Base-by-base conservation (phyloP, 2,888 invertebrate genomes). In the Agrenia bidenticulata region DNA sequence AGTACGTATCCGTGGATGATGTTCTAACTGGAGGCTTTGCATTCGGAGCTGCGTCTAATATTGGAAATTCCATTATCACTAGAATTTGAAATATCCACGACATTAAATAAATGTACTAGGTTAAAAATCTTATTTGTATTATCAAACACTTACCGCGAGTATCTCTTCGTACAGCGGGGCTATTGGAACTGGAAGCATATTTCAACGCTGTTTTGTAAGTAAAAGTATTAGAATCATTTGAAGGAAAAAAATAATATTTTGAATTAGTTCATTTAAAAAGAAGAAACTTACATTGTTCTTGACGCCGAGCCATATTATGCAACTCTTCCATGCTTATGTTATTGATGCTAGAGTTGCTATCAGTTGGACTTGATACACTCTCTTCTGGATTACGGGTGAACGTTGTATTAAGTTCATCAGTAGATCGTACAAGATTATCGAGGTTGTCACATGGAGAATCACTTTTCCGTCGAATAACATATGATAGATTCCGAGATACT, bases 241-340 rank as follows among this genome's bases (percentile, higher is more conserved):
- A 37, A 41, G 11, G 23, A 39, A 19, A 57, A 23, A 21, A 41
- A 39, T 19, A 11, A 41, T 9, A 24, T 15, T 21, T 51, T 32
- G n/a, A 53, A 37, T 7, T 42, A 41, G 19, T 45, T 4, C n/a
- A 45, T 11, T 19, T 19, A 45, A 23, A 51, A 51, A 19, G 4
- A 51, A 11, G 9, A 19, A 5, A 24, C 61, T 65, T 57, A 65
- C 65, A 61, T 57, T 65, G 56, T 26, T 65, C 65, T 42, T 65
- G 65, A 2, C 24, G 19, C 9, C 61, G 26, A 45, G 65, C 65
- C 37, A 61, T 61, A 4, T 54, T 60, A 49, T 72, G 69, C 11
- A 72, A 27, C 32, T 69, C 72, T 23, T 72, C 72, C 69, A 72
- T 67, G 21, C 72, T 72, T 11, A 66, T 68, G 50, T 71, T 71